These are phyloP conservation scores for Jordanella pulchra DNA, from an alignment of 2,797 vertebrate species.

Conservation along the genomic window DNA sequence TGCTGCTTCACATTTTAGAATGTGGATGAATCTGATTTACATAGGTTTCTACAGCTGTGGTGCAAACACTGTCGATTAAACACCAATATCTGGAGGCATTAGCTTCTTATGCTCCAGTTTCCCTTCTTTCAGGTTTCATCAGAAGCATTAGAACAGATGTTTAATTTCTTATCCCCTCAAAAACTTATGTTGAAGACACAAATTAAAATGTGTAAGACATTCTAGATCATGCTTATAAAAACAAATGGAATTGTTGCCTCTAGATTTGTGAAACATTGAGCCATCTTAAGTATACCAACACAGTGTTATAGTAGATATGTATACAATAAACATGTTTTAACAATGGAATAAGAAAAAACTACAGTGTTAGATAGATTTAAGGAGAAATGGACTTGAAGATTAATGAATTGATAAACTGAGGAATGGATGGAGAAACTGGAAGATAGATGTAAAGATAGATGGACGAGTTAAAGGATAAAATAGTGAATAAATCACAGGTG, in stretches of 20 bases:
- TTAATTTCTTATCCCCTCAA: neutral
- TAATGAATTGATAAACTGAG: neutral
- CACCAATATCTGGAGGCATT: slow-evolving; percentile 7
- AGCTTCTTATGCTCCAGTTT: neutral
- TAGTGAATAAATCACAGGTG: neutral
- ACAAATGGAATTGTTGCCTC: too few relatives aligned
- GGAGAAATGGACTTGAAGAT: neutral
- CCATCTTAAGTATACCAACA: too few relatives aligned
- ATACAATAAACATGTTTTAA: neutral
- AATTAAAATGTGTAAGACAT: neutral
- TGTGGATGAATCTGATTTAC: neutral
- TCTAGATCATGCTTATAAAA: too few relatives aligned
- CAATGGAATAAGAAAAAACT: neutral
- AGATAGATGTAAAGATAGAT: neutral
- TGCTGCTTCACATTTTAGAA: neutral
- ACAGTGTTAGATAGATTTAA: neutral
- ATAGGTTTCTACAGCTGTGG: slow-evolving; percentile 1
- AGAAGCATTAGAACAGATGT: neutral
- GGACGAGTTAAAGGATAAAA: neutral
- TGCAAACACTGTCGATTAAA: slow-evolving; percentile 13
- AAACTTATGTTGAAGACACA: neutral
- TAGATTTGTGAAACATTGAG: too few relatives aligned
- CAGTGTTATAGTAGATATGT: too few relatives aligned
- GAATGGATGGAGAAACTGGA: neutral
- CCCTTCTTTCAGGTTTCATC: neutral